phyloP scores from a whole-genome alignment of 2,113 vertebrate genomes.

The Clarias magur region DNA sequence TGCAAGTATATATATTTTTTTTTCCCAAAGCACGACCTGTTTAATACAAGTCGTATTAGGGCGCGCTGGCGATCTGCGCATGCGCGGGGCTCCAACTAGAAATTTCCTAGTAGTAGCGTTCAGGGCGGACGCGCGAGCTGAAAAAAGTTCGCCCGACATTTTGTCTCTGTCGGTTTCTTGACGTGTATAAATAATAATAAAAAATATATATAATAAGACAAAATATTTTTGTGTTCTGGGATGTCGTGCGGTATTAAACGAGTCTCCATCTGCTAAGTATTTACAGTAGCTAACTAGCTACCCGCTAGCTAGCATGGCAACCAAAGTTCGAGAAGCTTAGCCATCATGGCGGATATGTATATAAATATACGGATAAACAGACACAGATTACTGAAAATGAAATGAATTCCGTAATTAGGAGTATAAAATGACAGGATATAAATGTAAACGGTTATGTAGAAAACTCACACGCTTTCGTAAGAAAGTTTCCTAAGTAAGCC shows the following conservation, averaged over 20 bases:
- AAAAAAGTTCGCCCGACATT: neutral
- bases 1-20: neutral
- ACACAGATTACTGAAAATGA: neutral
- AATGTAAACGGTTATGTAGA: neutral
- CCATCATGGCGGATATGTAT: neutral
- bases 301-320: neutral
- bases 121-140: neutral
- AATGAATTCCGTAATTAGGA: neutral
- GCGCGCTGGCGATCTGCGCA: constrained; percentile 8
- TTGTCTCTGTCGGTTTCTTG: neutral
- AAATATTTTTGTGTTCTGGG: neutral
- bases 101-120: neutral
- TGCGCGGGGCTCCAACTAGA: neutral
- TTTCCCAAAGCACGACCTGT: neutral
- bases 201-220: neutral
- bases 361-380: neutral
- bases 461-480: neutral
- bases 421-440: neutral
- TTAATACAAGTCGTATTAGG: neutral
- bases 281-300: neutral
- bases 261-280: neutral
- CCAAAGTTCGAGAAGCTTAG: neutral
- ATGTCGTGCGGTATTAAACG: neutral
- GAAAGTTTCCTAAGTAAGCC: constrained; percentile 73
- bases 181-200: neutral